Conservation (phyloP, 2,113 vertebrate species). For the Peromyscus leucopus region DNA sequence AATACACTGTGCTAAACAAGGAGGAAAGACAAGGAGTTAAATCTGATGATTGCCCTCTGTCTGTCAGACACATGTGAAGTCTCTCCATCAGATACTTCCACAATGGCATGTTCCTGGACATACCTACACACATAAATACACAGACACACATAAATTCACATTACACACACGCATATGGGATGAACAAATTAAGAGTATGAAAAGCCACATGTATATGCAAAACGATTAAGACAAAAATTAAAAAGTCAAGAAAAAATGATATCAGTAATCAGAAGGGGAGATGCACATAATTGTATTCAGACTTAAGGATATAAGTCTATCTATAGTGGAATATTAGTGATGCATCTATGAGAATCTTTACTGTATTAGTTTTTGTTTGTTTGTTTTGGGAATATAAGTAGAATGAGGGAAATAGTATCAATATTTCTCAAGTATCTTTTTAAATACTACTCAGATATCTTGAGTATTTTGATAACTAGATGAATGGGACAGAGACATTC, state of each 20-base stretch:
- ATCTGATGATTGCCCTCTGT: background rate
- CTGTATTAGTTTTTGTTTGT: background rate
- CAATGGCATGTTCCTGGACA: background rate
- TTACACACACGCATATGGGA: no score
- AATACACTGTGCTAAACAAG: background rate
- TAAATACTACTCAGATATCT: background rate
- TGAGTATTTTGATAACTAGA: constrained; percentile 76
- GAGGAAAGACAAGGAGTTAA: background rate
- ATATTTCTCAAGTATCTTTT: background rate
- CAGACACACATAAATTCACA: background rate
- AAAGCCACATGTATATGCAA: background rate
- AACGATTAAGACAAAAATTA: constrained; percentile 21
- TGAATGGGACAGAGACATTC: constrained; percentile 78
- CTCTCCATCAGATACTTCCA: background rate
- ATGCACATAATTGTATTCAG: background rate
- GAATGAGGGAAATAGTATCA: background rate
- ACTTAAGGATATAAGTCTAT: background rate
- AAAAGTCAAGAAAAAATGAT: background rate
- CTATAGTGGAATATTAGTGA: background rate
- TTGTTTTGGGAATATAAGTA: background rate
- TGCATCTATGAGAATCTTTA: background rate
- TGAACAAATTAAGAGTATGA: background rate
- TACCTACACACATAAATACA: background rate
- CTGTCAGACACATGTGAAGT: background rate
- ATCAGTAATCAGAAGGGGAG: background rate